A percentile compares a stretch with the other conserved stretches of the same genome.
phyloP scores from a whole-genome alignment of 2,797 vertebrate species.

The Scolopax rusticola region DNA sequence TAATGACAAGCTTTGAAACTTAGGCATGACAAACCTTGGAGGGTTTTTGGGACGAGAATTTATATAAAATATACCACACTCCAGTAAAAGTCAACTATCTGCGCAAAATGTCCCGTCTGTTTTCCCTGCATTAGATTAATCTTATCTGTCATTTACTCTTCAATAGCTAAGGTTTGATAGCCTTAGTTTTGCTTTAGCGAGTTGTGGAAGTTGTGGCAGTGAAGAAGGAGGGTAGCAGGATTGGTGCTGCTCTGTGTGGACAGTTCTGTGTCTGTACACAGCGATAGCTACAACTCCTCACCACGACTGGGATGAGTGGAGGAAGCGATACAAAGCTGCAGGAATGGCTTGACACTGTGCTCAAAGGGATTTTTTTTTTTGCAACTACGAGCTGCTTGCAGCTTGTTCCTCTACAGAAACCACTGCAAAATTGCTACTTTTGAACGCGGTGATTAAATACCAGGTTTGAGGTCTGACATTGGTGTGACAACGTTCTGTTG shows the following conservation, averaged over 20 bases:
- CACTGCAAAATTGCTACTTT: neutral
- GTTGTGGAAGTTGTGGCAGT: neutral
- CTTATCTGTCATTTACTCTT: neutral
- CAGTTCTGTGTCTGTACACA: neutral
- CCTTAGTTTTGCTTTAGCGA: neutral
- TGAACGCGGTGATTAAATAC: conserved; percentile 45
- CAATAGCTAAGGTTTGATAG: neutral
- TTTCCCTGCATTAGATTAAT: neutral
- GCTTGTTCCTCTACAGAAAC: neutral
- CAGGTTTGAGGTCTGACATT: conserved; percentile 40
- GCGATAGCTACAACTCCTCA: neutral
- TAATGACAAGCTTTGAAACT: neutral
- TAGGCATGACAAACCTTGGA: neutral
- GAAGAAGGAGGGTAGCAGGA: neutral
- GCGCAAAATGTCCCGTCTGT: neutral
- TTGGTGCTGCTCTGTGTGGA: neutral
- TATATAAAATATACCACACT: neutral
- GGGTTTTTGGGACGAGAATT: neutral
- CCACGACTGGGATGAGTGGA: neutral
- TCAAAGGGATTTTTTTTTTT: neutral
- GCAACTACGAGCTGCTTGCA: neutral
- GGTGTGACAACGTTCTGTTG: conserved; percentile 48
- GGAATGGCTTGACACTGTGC: neutral
- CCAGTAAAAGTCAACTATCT: neutral
- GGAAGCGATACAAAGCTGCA: neutral